Conservation (phyloP, 1,140 invertebrate species). For the Apocrypta bakeri region DNA sequence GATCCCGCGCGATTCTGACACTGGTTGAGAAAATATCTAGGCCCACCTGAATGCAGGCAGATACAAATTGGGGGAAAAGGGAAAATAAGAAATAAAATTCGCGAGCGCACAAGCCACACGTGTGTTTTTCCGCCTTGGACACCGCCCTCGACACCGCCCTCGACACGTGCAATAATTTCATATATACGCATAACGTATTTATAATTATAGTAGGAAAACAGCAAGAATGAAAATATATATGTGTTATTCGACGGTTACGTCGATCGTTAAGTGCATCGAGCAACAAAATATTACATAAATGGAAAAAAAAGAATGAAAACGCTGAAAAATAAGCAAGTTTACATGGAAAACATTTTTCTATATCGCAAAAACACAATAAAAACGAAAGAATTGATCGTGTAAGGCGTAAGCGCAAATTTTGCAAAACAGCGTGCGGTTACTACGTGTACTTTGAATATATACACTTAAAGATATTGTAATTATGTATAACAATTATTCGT, state of each 20-base stretch:
- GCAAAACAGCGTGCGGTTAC: constrained; percentile 44
- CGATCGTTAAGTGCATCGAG: constrained; percentile 17
- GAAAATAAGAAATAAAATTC: constrained; percentile 6
- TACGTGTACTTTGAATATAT: constrained; percentile 52
- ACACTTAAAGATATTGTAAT: constrained; percentile 50
- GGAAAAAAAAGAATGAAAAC: background rate
- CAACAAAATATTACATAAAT: constrained; percentile 17
- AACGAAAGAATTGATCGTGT: constrained; percentile 27
- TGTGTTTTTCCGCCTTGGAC: constrained; percentile 8
- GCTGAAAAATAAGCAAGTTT: constrained; percentile 33
- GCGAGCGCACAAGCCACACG: constrained; percentile 25
- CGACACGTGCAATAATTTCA: constrained; percentile 37
- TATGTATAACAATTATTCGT: constrained; percentile 54
- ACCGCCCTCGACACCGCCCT: constrained; percentile 19
- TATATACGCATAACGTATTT: constrained; percentile 42
- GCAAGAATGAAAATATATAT: constrained; percentile 30
- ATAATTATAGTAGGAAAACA: constrained; percentile 19
- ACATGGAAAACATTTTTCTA: constrained; percentile 46
- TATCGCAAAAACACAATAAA: constrained; percentile 36
- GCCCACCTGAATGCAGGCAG: background rate
- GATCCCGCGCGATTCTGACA: background rate
- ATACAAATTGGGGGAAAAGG: background rate
- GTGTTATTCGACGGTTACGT: constrained; percentile 38
- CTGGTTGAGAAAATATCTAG: constrained; percentile 20
- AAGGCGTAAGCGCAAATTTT: constrained; percentile 44